Base-by-base conservation (phyloP, 2,797 vertebrate species). In the Podargus strigoides region DNA sequence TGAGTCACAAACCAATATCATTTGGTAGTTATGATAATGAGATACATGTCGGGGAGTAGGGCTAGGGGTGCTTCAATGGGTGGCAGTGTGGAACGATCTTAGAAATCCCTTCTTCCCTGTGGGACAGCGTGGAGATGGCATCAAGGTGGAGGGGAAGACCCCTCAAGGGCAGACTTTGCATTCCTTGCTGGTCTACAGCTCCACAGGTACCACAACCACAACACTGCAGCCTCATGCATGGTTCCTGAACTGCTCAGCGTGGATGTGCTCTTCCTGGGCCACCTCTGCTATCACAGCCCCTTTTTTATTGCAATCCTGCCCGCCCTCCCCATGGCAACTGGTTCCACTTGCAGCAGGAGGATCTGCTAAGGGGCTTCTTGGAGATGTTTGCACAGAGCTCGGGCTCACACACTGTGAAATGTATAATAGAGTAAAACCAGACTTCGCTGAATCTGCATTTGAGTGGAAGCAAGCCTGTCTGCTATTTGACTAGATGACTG, bases 401-500 rank as follows among this genome's bases (percentile, higher is more conserved):
- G 14, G 16, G 64, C 41, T 81, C 79, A 30, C 0, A 0, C 0
- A 6, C 6, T 56, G 41, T 27, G 50, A 62, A 81, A 84, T 0
- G 8, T 28, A 58, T 23, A 24, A 63, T 1, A 30, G 74, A 80
- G 44, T 41, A 37, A 87, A 85, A 12, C 4, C 73, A 73, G 75
- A 17, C 41, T 49, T 63, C 3, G 24, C 66, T 66, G 50, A 55
- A 70, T 47, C 34, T 10, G 16, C 7, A 5, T 66, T 63, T 85
- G 26, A 85, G 74, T 53, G 27, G 83, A 93, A 90, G 55, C 34
- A 60, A 91, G 55, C 39, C 70, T 81, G 70, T 36, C 74, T 85
- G 47, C 76, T 85, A 26, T 77, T 69, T 84, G 81, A 39, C 79
- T 89, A 47, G 30, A 59, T 66, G 66, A 94, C 58, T 94, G 96